Evolutionary conservation across 2,888 invertebrate genomes (phyloP), one percentile per base, ranked within the genome.

Genomic region (Crepidodera aurea): DNA sequence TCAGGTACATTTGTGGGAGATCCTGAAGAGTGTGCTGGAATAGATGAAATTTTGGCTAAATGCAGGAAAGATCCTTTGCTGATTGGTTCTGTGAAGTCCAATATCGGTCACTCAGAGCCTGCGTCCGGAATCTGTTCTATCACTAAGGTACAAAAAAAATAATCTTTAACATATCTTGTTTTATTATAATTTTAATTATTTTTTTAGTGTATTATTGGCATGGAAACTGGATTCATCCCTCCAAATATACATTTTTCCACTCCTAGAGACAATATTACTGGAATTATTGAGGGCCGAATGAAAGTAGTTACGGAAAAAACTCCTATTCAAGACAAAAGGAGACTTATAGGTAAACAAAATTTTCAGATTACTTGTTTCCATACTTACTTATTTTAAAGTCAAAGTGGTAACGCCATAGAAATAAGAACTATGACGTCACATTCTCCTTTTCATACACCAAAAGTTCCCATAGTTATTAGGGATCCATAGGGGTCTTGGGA

Each of bases 71-170:
- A 46, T 7, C 88, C 86, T 0, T 91, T 96, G 0, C 81, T 87
- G 50, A 91, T 98, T 61, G 97, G 97, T 1, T 94, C 96, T 0
- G 89, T 96, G 27, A 98, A 98, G 78, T 95, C 96, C 0, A 98
- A 96, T 80, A 85, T 96, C 78, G 98, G 98, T 0, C 98, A 98
- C 80, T 87, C 93, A 0, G 98, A 98, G 77, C 91, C 96, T 0
- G 88, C 88, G 1, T 92, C 93, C 3, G 92, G 94, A 6, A 82
- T 95, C 1, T 93, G 93, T 70, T 91, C 93, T 0, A 78, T 96
- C 62, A 87, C 90, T 0, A 96, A 96, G 27, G 48, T 48, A n/a
- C 6, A 84, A n/a, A n/a, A n/a, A n/a, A n/a, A n/a, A 91, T 89
- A 68, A 77, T 39, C n/a, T n/a, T n/a, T n/a, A n/a, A n/a, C n/a